phyloP scores from a whole-genome alignment of 2,888 invertebrate species.

The Minunthozetes semirufus region DNA sequence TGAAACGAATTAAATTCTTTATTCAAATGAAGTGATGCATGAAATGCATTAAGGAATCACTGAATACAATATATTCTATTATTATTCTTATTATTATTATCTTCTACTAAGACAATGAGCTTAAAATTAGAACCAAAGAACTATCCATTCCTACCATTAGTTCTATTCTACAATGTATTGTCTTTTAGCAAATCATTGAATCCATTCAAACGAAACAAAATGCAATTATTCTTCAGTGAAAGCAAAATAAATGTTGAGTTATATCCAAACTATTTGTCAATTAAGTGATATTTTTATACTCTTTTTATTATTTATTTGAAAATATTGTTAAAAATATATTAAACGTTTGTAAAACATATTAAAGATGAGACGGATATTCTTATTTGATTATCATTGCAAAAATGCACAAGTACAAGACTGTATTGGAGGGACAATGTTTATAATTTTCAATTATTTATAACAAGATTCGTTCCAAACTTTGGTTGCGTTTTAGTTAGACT shows the following conservation, averaged over 20 bases:
- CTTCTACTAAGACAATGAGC: neutral
- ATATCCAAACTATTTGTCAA: neutral
- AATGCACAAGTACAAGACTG: too few species aligned
- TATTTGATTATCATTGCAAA: too few species aligned
- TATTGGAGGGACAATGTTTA: too few species aligned
- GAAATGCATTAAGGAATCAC: neutral
- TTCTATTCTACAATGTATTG: too few species aligned
- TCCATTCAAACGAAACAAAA: neutral
- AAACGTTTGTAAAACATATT: too few species aligned
- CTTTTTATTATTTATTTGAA: neutral
- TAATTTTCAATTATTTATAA: too few species aligned
- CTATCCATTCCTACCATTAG: too few species aligned
- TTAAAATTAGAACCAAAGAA: too few species aligned
- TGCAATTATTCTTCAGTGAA: slow-evolving; percentile 3
- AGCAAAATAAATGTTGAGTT: neutral
- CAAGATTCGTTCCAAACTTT: too few species aligned
- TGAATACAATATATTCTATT: neutral
- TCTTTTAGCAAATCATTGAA: neutral
- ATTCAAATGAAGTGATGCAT: neutral
- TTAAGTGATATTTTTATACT: neutral
- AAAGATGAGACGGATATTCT: too few species aligned
- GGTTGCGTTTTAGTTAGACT: too few species aligned
- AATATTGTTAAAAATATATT: too few species aligned
- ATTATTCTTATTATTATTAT: neutral
- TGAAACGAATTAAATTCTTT: neutral